Percentiles rank a stretch among this genome's conserved stretches.
These are phyloP conservation scores for Alosa sapidissima DNA, from an alignment of 2,797 vertebrate genomes.

Conservation along the genomic window DNA sequence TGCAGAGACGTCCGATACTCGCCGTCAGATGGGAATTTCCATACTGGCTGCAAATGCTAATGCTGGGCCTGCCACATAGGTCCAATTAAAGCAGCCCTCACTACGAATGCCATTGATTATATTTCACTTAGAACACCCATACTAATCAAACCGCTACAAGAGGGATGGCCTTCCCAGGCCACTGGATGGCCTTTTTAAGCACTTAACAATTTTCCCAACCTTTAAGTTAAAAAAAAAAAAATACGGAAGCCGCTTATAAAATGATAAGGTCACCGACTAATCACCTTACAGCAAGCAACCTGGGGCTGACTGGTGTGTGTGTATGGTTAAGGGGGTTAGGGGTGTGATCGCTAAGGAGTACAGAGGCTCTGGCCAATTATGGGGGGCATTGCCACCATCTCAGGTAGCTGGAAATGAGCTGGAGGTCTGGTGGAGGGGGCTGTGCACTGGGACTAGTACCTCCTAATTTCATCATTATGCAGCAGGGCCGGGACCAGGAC, in stretches of 20 bases:
- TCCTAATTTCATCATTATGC: conserved; percentile 59
- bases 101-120: background rate
- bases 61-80: background rate
- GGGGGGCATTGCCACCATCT: background rate
- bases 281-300: conserved; percentile 14
- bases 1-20: background rate
- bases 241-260: conserved; percentile 12
- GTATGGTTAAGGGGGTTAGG: conserved; percentile 34
- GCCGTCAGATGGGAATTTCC: background rate
- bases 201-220: conserved; percentile 50
- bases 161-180: conserved; percentile 9
- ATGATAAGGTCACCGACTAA: conserved; percentile 54
- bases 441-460: conserved; percentile 64
- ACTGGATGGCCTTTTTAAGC: conserved; percentile 39
- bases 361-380: background rate
- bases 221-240: conserved; percentile 47
- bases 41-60: background rate
- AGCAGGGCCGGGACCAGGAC: conserved; percentile 6
- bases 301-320: background rate
- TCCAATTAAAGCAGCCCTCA: background rate
- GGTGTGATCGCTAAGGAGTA: background rate
- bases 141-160: conserved; percentile 2
- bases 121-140: background rate
- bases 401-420: background rate
- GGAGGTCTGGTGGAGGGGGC: conserved; percentile 50